Base-by-base conservation (phyloP, 2,797 vertebrate species). In the Mus caroli region DNA sequence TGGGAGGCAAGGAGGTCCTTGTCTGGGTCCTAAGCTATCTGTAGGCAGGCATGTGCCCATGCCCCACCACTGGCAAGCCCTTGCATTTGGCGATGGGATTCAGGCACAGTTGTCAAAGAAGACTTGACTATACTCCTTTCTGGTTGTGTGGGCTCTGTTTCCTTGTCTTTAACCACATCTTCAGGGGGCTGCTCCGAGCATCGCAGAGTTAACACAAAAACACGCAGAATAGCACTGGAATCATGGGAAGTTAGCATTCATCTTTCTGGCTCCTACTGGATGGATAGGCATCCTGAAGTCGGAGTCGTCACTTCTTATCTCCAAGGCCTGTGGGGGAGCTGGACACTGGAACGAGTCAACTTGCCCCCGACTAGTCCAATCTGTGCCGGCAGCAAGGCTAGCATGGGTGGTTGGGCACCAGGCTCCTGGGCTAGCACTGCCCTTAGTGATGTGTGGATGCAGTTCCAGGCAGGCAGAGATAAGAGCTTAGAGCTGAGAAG, bases 151-250 rank as follows among this genome's bases (percentile, higher is more conserved):
- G 46, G 28, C 8, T 94, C 67, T 13, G 71, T 73, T 60, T 96
- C 85, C 52, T 90, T 24, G 17, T 52, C 58, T 85, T 75, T 82
- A 56, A 31, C 43, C 28, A 20, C 43, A 31, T 76, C 34, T 82
- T 22, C 12, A 1, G 7, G 31, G 58, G 31, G 2, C 71, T 14
- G 1, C 6, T 6, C 3, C 31, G 52, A 50, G 22, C 8, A 0
- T 0, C 2, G 8, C 6, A 20, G 43, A 34, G 46, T 40, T 46
- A 19, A 8, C 4, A 20, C 54, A 6, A 34, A 64, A 37, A 31
- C 0, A 0, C 28, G 56, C 8, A 26, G 62, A 43, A 17, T 0
- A 19, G 88, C 0, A 0, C 14, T 31, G 67, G 84, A 19, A 19
- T 80, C 2, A 0, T 40, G 28, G 34, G 0, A 8, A 7, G 46